Percentiles rank a stretch among this genome's conserved stretches.
These are phyloP conservation scores for Danio kyathit DNA, from an alignment of 2,797 vertebrate genomes.

Conservation along the genomic window DNA sequence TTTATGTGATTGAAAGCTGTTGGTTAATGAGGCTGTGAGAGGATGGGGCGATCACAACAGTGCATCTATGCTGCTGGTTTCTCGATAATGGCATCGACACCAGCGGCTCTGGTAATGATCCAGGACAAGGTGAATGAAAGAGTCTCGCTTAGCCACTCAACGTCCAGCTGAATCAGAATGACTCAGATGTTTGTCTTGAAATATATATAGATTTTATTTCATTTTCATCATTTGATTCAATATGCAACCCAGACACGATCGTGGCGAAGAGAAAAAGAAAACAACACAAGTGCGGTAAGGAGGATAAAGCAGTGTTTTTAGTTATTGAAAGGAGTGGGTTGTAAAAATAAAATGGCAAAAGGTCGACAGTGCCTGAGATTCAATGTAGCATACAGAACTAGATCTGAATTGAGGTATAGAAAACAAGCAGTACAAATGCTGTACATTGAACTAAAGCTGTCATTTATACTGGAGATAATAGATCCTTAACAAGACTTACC, in stretches of 20 bases:
- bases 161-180: slow-evolving; percentile 47
- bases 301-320: not conserved
- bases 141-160: slow-evolving; percentile 49
- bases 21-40: slow-evolving; percentile 76
- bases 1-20: slow-evolving; percentile 60
- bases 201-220: slow-evolving; percentile 53
- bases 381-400: not conserved
- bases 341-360: not conserved
- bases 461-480: too few relatives aligned
- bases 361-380: not conserved
- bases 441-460: too few relatives aligned
- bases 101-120: slow-evolving; percentile 59
- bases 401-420: not conserved
- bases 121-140: slow-evolving; percentile 56
- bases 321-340: not conserved
- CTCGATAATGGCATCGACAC: slow-evolving; percentile 61
- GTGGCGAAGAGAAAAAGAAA: slow-evolving; percentile 6
- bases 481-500: too few relatives aligned
- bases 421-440: not conserved
- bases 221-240: slow-evolving; percentile 40
- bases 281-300: not conserved
- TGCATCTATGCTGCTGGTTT: slow-evolving; percentile 53
- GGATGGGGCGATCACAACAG: slow-evolving; percentile 61
- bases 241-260: slow-evolving; percentile 20
- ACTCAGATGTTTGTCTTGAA: slow-evolving; percentile 53